Percentiles rank a stretch among this genome's conserved stretches.
These are phyloP conservation scores for Gallinago paraguaiae DNA, from an alignment of 2,113 vertebrate genomes.

Conservation along the genomic window DNA sequence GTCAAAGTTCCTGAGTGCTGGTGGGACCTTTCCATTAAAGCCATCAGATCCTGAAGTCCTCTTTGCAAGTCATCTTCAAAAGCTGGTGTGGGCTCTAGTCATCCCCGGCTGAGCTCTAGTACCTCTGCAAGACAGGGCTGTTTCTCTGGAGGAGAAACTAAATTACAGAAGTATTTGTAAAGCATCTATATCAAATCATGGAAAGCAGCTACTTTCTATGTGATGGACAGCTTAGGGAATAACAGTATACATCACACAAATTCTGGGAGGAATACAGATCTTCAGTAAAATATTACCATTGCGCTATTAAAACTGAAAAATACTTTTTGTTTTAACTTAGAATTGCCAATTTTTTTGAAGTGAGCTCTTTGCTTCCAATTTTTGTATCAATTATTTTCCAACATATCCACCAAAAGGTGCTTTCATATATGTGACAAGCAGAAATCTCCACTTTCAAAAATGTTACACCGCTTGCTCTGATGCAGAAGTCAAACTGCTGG, in stretches of 20 bases:
- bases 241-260: background rate
- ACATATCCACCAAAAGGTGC: background rate
- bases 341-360: background rate
- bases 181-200: background rate
- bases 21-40: background rate
- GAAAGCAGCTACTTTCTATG: background rate
- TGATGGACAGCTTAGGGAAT: background rate
- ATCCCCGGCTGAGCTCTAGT: fast-evolving
- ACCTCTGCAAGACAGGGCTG: background rate
- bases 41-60: background rate
- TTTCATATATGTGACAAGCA: background rate
- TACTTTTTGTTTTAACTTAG: background rate
- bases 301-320: background rate
- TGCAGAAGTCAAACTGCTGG: background rate
- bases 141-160: background rate
- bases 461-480: background rate
- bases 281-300: background rate
- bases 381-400: background rate
- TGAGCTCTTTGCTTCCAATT: background rate
- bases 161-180: background rate
- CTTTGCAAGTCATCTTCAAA: background rate
- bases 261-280: background rate
- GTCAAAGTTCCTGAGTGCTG: background rate
- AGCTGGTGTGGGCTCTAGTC: background rate
- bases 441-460: background rate